Percentiles rank a stretch among this genome's conserved stretches.
These are phyloP conservation scores for Idris sp. DNA, from an alignment of 1,140 invertebrate species.

Conservation along the genomic window DNA sequence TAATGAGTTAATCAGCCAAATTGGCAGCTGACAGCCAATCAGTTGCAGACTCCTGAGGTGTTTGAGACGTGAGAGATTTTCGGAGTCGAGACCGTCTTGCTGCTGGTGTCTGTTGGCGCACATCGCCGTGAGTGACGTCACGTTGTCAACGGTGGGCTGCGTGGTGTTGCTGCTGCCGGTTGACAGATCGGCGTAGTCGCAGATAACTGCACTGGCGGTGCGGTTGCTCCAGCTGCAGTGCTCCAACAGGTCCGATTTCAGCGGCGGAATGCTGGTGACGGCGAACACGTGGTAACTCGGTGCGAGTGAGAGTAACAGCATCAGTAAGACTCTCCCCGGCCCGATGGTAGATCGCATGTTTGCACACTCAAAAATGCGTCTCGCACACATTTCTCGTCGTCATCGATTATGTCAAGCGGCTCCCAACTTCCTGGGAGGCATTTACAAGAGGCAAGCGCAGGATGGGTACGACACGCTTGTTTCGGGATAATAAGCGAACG, in stretches of 20 bases:
- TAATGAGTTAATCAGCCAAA: slow-evolving; percentile 85
- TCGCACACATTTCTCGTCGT: slow-evolving; percentile 54
- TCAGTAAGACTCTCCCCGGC: slow-evolving; percentile 57
- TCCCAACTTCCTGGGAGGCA: slow-evolving; percentile 51
- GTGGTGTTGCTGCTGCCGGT: slow-evolving; percentile 92
- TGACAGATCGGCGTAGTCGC: slow-evolving; percentile 87
- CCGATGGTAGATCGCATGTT: slow-evolving; percentile 65
- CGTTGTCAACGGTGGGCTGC: slow-evolving; percentile 89
- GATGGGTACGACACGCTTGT: slow-evolving; percentile 32
- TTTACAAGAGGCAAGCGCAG: slow-evolving; percentile 47
- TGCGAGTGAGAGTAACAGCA: slow-evolving; percentile 61
- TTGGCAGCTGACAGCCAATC: slow-evolving; percentile 88
- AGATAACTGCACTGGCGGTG: slow-evolving; percentile 87
- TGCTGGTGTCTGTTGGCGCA: slow-evolving; percentile 80
- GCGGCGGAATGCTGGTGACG: slow-evolving; percentile 79
- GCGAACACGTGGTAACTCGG: slow-evolving; percentile 68
- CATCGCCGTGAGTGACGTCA: slow-evolving; percentile 86
- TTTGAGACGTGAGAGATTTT: slow-evolving; percentile 88
- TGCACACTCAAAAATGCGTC: slow-evolving; percentile 50
- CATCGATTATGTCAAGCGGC: slow-evolving; percentile 51
- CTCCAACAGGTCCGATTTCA: slow-evolving; percentile 88
- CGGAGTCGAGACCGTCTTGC: slow-evolving; percentile 83
- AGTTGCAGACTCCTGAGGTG: slow-evolving; percentile 87
- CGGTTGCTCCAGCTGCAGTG: slow-evolving; percentile 86
- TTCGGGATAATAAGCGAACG: no score